A percentile compares a stretch with the other conserved stretches of the same genome.
Conservation (phyloP, 2,888 invertebrate genomes). For the Clunio marinus region DNA sequence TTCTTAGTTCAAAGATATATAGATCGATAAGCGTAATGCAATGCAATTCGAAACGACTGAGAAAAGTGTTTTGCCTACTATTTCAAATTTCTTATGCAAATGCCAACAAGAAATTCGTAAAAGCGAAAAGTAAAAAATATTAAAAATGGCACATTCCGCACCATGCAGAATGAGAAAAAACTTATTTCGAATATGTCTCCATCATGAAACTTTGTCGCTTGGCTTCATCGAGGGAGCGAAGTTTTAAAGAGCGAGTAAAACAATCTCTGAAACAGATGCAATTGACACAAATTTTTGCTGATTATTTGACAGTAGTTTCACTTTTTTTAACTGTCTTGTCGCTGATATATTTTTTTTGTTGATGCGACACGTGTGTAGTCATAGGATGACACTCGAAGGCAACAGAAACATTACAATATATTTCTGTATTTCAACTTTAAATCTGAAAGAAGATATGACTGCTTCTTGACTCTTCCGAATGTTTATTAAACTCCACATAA, state of each 20-base stretch:
- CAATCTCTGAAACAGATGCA: constrained; percentile 1
- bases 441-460: constrained; percentile 11
- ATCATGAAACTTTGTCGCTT: too few species aligned
- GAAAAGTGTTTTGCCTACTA: background rate
- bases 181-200: background rate
- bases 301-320: background rate
- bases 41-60: background rate
- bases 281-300: constrained; percentile 1
- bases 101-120: background rate
- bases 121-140: background rate
- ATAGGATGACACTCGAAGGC: background rate
- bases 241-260: background rate
- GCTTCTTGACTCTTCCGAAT: constrained; percentile 20
- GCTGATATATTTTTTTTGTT: constrained; percentile 8
- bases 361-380: background rate
- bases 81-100: background rate
- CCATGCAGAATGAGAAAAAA: background rate
- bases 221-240: background rate
- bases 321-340: too few species aligned
- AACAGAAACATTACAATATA: background rate
- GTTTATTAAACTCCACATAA: constrained; percentile 2
- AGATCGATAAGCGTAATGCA: too few species aligned
- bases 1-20: too few species aligned
- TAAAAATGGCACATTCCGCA: background rate
- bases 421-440: too few species aligned